These are phyloP conservation scores for Leptodactylus fuscus DNA, from an alignment of 2,113 vertebrate genomes.

Conservation along the genomic window DNA sequence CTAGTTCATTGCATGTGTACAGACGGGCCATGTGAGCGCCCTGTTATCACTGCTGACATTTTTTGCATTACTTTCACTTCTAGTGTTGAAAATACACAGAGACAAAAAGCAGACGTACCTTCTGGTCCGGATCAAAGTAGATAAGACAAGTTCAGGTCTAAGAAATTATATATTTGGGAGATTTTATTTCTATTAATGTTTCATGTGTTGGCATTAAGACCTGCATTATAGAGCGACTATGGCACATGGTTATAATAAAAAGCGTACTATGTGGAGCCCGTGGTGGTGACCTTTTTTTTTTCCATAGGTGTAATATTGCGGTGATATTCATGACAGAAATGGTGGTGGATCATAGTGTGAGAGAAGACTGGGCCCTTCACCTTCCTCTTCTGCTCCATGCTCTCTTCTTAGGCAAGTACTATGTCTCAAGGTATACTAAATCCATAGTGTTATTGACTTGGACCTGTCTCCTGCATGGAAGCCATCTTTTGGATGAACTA, in stretches of 20 bases:
- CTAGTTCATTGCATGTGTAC: background rate
- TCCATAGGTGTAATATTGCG: constrained; percentile 93
- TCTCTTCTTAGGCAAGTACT: constrained; percentile 88
- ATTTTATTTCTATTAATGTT: background rate
- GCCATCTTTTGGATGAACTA: background rate
- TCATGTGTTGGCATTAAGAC: no score
- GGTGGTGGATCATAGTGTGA: constrained; percentile 98
- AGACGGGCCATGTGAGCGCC: background rate
- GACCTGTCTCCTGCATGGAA: background rate
- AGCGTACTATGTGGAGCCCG: background rate
- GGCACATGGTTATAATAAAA: background rate
- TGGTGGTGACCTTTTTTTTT: background rate
- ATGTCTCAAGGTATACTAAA: background rate
- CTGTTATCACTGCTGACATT: constrained; percentile 51
- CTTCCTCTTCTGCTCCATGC: constrained; percentile 93
- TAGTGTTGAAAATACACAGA: background rate
- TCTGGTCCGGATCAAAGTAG: background rate
- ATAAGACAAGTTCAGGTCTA: background rate
- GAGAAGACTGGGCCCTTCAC: constrained; percentile 97
- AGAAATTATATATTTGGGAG: background rate
- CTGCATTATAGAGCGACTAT: no score
- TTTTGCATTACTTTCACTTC: constrained; percentile 43
- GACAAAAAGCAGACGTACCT: constrained; percentile 39
- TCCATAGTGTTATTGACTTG: background rate
- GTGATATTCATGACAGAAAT: constrained; percentile 99